Conservation (phyloP, 2,113 vertebrate genomes). For the Notiomystis cincta region DNA sequence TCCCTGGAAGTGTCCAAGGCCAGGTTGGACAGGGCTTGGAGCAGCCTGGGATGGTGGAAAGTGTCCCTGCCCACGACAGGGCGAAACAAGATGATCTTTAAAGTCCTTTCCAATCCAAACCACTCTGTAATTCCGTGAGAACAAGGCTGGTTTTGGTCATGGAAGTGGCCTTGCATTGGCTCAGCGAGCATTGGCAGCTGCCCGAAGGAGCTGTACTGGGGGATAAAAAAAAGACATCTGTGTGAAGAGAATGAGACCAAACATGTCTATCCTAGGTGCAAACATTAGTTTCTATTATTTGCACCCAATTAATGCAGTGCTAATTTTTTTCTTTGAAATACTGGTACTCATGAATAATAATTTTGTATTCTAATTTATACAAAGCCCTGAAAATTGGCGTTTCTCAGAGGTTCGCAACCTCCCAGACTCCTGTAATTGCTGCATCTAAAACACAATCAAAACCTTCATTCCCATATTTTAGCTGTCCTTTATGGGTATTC, state of each 20-base stretch:
- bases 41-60: background rate
- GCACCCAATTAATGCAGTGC: background rate
- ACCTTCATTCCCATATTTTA: background rate
- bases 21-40: background rate
- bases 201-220: rapidly evolving
- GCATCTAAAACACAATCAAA: rapidly evolving
- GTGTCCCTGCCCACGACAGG: rapidly evolving
- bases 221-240: background rate
- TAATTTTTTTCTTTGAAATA: background rate
- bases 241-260: background rate
- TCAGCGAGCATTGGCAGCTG: rapidly evolving
- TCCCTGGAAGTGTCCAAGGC: background rate
- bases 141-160: background rate
- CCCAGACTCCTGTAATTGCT: background rate
- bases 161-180: rapidly evolving
- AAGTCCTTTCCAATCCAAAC: background rate
- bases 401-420: background rate
- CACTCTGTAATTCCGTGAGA: background rate
- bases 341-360: background rate
- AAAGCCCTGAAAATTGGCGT: background rate
- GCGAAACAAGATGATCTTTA: background rate
- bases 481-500: background rate
- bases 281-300: background rate
- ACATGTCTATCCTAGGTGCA: rapidly evolving
- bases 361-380: background rate